Conservation (phyloP, 1,140 invertebrate species). For the Trichonephila inaurata region DNA sequence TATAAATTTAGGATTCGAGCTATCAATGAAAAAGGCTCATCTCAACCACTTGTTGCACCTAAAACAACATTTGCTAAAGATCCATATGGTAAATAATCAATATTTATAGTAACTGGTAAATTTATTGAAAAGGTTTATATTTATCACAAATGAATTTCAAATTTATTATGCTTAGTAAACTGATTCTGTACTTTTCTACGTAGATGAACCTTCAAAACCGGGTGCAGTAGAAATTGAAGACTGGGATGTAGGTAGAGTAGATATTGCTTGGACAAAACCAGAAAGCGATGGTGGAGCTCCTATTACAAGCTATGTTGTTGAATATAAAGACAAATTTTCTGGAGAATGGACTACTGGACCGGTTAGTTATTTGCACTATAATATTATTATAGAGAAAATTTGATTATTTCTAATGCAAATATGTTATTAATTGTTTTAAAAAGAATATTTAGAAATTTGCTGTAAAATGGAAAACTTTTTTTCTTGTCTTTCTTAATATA, state of each 20-base stretch:
- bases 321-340: constrained; percentile 97
- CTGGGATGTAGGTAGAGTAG: constrained; percentile 96
- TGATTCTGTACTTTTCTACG: not conserved
- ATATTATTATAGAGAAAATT: not conserved
- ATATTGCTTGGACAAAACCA: constrained; percentile 94
- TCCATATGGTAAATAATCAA: constrained; percentile 86
- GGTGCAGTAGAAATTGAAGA: constrained; percentile 93
- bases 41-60: constrained; percentile 92
- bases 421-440: too few relatives aligned
- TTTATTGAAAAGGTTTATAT: too few relatives aligned
- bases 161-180: too few relatives aligned
- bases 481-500: too few relatives aligned
- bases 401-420: too few relatives aligned
- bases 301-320: constrained; percentile 96
- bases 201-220: constrained; percentile 95
- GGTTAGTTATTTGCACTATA: constrained; percentile 12
- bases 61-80: constrained; percentile 96
- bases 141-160: too few relatives aligned
- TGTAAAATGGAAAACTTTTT: too few relatives aligned
- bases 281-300: constrained; percentile 96
- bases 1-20: constrained; percentile 97
- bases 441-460: too few relatives aligned
- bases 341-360: constrained; percentile 86
- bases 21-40: constrained; percentile 89
- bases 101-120: not conserved